Conservation (phyloP, 2,113 vertebrate species). For the Proteles cristata region DNA sequence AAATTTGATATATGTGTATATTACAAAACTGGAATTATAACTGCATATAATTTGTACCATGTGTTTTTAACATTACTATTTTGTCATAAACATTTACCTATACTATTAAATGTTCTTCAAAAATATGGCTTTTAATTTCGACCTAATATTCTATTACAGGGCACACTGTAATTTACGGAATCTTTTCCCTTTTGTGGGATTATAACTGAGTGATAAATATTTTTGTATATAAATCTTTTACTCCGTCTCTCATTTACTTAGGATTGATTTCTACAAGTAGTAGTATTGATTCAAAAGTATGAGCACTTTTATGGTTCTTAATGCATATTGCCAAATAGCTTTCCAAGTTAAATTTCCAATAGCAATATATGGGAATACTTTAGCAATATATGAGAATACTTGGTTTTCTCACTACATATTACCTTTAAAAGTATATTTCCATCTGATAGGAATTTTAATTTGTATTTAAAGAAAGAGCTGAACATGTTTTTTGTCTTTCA, state of each 20-base stretch:
- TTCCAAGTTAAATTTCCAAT: slow-evolving; percentile 68
- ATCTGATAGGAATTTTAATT: slow-evolving; percentile 53
- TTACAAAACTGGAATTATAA: slow-evolving; percentile 67
- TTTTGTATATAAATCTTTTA: slow-evolving; percentile 77
- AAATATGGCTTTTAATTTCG: slow-evolving; percentile 76
- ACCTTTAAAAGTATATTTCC: slow-evolving; percentile 45
- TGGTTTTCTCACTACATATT: slow-evolving; percentile 54
- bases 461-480: slow-evolving; percentile 18
- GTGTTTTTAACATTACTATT: slow-evolving; percentile 69
- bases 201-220: slow-evolving; percentile 70
- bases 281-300: slow-evolving; percentile 69
- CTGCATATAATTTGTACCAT: slow-evolving; percentile 66
- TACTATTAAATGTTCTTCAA: slow-evolving; percentile 72
- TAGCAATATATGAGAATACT: background rate
- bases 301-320: slow-evolving; percentile 64
- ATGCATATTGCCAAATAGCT: slow-evolving; percentile 54
- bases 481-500: background rate
- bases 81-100: slow-evolving; percentile 69
- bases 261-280: slow-evolving; percentile 69
- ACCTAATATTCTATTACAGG: slow-evolving; percentile 68
- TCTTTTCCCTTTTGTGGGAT: slow-evolving; percentile 60
- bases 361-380: background rate
- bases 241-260: slow-evolving; percentile 68
- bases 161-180: slow-evolving; percentile 65
- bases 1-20: slow-evolving; percentile 67